A percentile compares a stretch with the other conserved stretches of the same genome.
phyloP scores from a whole-genome alignment of 2,797 vertebrate genomes.

The Bradypodion pumilum region DNA sequence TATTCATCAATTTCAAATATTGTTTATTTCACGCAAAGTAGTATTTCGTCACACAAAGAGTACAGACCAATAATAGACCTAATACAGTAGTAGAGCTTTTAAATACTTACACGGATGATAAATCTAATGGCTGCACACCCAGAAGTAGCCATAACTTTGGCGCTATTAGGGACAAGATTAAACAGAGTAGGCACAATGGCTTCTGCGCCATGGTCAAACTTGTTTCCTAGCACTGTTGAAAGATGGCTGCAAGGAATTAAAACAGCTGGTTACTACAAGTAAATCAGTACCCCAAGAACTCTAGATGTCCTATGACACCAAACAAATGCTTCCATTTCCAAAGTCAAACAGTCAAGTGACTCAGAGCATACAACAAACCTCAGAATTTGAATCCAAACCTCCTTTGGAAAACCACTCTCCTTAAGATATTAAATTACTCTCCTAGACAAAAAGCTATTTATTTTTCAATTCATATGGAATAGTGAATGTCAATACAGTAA shows the following conservation, averaged over 20 bases:
- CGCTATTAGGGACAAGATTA: conserved; percentile 97
- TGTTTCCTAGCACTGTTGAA: conserved; percentile 92
- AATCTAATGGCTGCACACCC: conserved; percentile 94
- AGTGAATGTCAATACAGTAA: too few species aligned
- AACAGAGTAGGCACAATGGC: conserved; percentile 96
- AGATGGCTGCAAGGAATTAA: conserved; percentile 79
- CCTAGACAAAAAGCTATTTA: neutral
- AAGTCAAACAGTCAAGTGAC: neutral
- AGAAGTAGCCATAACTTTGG: conserved; percentile 96
- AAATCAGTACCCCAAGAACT: neutral
- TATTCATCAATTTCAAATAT: neutral
- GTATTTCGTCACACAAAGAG: neutral
- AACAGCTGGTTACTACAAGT: conserved; percentile 29
- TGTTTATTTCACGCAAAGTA: neutral
- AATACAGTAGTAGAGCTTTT: neutral
- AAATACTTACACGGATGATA: conserved; percentile 88
- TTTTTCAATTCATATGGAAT: neutral
- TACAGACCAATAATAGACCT: neutral
- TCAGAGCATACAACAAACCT: neutral
- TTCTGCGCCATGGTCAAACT: conserved; percentile 97
- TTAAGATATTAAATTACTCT: neutral
- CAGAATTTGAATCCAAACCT: neutral
- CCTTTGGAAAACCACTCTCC: neutral
- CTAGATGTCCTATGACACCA: neutral
- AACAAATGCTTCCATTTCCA: neutral